phyloP scores from a whole-genome alignment of 2,113 vertebrate genomes.

The Pygoscelis adeliae region DNA sequence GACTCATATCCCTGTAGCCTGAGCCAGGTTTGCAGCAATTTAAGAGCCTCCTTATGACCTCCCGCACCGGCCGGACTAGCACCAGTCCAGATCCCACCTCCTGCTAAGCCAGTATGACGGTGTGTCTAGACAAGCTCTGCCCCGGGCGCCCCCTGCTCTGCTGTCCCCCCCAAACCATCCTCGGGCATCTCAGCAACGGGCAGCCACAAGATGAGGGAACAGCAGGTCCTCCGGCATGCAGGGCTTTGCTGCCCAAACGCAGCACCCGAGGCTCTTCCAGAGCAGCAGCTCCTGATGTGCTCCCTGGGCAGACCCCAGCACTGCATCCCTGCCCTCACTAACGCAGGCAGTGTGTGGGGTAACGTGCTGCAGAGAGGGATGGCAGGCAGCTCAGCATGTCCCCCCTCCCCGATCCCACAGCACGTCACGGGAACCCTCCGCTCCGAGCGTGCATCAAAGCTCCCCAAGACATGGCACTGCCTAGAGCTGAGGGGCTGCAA shows the following conservation, averaged over 20 bases:
- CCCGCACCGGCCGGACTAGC: fast-evolving
- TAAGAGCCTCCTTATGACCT: not conserved
- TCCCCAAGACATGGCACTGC: not conserved
- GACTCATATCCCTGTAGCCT: not conserved
- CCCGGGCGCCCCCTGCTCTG: not conserved
- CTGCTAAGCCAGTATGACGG: not conserved
- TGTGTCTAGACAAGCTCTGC: not conserved
- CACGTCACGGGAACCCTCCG: not conserved
- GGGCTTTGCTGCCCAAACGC: not conserved
- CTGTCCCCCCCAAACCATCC: not conserved
- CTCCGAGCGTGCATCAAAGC: not conserved
- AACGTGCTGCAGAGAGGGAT: not conserved
- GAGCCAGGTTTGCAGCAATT: not conserved
- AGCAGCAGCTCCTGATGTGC: not conserved
- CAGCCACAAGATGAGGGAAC: not conserved
- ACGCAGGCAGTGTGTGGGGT: not conserved
- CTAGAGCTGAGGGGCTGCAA: not conserved
- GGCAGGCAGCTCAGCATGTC: not conserved
- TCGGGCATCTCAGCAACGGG: not conserved
- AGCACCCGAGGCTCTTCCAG: not conserved
- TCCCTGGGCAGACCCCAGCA: not conserved
- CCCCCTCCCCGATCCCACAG: not conserved
- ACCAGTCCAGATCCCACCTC: not conserved
- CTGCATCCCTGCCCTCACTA: not conserved
- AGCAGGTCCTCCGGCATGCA: fast-evolving